Evolutionary conservation across 2,113 vertebrate genomes (phyloP).

Genomic region (Cavia porcellus): DNA sequence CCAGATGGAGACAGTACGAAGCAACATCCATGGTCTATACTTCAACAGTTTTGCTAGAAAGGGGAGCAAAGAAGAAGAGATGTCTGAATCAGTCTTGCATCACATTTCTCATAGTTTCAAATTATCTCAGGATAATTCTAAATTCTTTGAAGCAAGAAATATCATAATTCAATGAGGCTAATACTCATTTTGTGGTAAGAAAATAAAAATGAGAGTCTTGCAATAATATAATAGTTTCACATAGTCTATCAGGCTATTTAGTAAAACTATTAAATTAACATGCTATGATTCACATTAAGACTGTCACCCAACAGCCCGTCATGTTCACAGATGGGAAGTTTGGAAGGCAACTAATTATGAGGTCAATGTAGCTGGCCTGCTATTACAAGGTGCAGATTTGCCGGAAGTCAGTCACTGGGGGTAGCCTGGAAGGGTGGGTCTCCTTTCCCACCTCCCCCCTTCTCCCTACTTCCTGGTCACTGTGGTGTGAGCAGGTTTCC

Average conservation of each 20-base stretch:
- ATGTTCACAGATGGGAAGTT: not conserved
- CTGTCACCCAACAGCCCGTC: not conserved
- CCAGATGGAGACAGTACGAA: not conserved
- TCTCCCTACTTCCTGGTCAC: too few relatives aligned
- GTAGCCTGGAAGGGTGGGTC: not conserved
- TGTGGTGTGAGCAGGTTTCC: not conserved
- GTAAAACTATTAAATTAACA: conserved; percentile 29
- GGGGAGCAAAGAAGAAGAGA: not conserved
- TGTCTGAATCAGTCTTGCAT: not conserved
- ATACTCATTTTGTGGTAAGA: not conserved
- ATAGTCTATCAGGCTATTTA: not conserved
- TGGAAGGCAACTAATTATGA: not conserved
- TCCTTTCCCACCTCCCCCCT: not conserved
- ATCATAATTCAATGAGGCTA: not conserved
- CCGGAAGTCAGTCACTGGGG: not conserved
- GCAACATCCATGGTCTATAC: not conserved
- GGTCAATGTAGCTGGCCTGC: not conserved
- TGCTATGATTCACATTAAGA: not conserved
- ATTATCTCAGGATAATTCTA: not conserved
- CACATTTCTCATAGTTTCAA: not conserved
- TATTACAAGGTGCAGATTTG: not conserved
- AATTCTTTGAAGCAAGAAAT: not conserved
- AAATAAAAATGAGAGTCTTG: not conserved
- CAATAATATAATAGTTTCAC: not conserved
- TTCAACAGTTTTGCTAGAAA: not conserved